Evolutionary conservation across 2,113 vertebrate genomes (phyloP), one percentile per base, ranked within the genome.

Genomic region (Dascyllus trimaculatus): DNA sequence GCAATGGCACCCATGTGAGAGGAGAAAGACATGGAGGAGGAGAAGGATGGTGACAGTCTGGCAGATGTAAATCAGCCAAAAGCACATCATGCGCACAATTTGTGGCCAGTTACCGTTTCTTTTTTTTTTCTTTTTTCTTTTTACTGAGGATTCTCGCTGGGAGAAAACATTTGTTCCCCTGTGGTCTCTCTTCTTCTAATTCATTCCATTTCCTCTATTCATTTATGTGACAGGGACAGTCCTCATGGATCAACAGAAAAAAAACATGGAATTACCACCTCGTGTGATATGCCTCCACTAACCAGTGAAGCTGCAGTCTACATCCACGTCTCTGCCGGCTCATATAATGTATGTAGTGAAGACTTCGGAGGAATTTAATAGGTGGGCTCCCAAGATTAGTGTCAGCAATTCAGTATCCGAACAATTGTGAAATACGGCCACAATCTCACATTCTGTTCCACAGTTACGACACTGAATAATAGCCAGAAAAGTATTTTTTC

Each of bases 21-120:
- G n/a, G 46, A 75, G n/a, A n/a, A 29, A 77, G 67, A 80, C 22
- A 18, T 18, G 52, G 15, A 45, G 45, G 67, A 76, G 18, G 58
- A 60, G 58, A 62, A 49, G 51, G 29, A 83, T 78, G 60, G 38
- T 6, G 52, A 67, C 63, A 79, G 66, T 68, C 26, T 71, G 71
- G 51, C 54, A 78, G 54, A 75, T 61, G 40, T 66, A 73, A 66
- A 77, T 85, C 68, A 69, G 40, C 60, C 61, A 64, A 76, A 65
- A 56, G 51, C 62, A 76, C 59, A 76, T 65, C 32, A 43, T 18
- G 8, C 15, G 18, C 18, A 48, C 32, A 26, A 69, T 72, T 72
- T 81, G 68, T 45, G 35, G 21, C 32, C 45, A 69, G 59, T 81
- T 52, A 68, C 21, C 51, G 43, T 5, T 67, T 29, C 6, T 2